Percentiles rank a stretch among this genome's conserved stretches.
Evolutionary conservation across 2,888 invertebrate genomes (phyloP).

Genomic region (Cyclophora albipunctata): DNA sequence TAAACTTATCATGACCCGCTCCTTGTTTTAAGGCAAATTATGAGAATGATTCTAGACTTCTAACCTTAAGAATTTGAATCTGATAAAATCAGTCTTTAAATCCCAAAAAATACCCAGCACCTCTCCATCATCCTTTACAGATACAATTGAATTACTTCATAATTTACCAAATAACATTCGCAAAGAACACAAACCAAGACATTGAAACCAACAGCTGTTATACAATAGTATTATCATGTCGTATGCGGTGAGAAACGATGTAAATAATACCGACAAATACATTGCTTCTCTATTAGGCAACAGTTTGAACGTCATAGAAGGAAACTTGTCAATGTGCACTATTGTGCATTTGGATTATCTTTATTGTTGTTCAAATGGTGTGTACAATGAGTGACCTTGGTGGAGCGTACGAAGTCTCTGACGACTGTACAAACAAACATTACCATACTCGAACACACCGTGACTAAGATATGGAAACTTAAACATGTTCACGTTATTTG

Average conservation of each 20-base stretch:
- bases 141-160: too few species aligned
- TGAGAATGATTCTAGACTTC: too few species aligned
- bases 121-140: too few species aligned
- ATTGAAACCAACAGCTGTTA: slow-evolving; percentile 17
- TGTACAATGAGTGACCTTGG: slow-evolving; percentile 46
- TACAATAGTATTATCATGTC: background rate
- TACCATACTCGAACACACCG: slow-evolving; percentile 44
- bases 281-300: slow-evolving; percentile 23
- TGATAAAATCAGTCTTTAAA: too few species aligned
- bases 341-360: slow-evolving; percentile 25
- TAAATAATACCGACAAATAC: slow-evolving; percentile 12
- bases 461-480: slow-evolving; percentile 35
- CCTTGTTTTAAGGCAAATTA: too few species aligned
- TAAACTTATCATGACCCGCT: too few species aligned
- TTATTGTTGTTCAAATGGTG: slow-evolving; percentile 10
- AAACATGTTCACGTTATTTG: slow-evolving; percentile 12
- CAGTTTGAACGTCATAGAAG: slow-evolving; percentile 19
- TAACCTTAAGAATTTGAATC: too few species aligned
- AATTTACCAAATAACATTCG: background rate
- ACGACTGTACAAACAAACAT: slow-evolving; percentile 52
- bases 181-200: slow-evolving; percentile 8
- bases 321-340: slow-evolving; percentile 26
- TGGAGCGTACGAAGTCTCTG: slow-evolving; percentile 31
- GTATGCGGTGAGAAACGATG: slow-evolving; percentile 1
- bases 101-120: too few species aligned